A percentile compares a stretch with the other conserved stretches of the same genome.
Conservation (phyloP, 2,888 invertebrate genomes). For the Ametastegia equiseti region DNA sequence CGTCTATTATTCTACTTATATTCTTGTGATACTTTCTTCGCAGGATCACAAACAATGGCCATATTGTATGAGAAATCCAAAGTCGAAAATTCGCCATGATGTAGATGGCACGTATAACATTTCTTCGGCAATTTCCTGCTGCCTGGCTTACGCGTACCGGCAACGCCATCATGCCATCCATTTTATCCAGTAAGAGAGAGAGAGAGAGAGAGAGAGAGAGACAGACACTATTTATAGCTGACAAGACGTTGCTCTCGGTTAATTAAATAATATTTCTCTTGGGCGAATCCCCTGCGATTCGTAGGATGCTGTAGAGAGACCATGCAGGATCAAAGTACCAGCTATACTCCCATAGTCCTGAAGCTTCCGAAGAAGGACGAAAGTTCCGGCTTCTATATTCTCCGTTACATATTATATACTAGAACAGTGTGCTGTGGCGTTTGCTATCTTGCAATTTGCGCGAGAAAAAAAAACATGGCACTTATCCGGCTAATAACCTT, state of each 20-base stretch:
- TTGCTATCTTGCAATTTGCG: neutral
- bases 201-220: neutral
- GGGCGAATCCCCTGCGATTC: neutral
- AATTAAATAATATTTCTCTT: slow-evolving; percentile 74
- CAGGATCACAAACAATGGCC: neutral
- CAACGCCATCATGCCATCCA: neutral
- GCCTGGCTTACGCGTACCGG: too few relatives aligned
- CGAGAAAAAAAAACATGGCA: slow-evolving; percentile 62
- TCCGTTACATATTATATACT: neutral
- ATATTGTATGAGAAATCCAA: neutral
- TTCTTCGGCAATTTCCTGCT: slow-evolving; percentile 34
- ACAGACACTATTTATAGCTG: slow-evolving; percentile 38
- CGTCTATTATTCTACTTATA: neutral
- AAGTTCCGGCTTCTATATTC: too few relatives aligned
- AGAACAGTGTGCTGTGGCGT: too few relatives aligned
- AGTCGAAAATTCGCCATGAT: neutral
- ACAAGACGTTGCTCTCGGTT: slow-evolving; percentile 60
- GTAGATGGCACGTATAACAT: neutral
- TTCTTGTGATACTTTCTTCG: neutral
- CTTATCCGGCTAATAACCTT: slow-evolving; percentile 66
- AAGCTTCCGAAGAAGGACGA: too few relatives aligned
- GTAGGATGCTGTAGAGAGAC: neutral
- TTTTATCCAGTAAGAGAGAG: neutral
- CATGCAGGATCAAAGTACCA: neutral
- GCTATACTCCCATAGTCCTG: too few relatives aligned